Evolutionary conservation across 2,888 invertebrate genomes (phyloP).

Genomic region (Epinotia nisella): DNA sequence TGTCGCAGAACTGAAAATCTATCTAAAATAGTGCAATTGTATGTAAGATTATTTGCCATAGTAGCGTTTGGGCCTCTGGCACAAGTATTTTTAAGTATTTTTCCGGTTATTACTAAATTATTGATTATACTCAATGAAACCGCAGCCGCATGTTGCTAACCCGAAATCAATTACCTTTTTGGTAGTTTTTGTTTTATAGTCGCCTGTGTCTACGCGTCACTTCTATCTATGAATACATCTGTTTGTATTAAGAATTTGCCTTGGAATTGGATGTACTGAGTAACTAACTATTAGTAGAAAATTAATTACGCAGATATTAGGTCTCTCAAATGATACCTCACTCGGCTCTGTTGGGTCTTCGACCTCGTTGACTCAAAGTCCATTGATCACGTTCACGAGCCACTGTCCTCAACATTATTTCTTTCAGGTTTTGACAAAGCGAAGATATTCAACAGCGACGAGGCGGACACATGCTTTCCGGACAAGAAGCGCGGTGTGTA

Average conservation of each 20-base stretch:
- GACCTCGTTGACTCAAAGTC: neutral
- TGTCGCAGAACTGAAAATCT: too few species aligned
- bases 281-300: neutral
- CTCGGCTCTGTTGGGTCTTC: neutral
- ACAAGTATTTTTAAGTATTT: neutral
- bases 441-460: slow-evolving; percentile 76
- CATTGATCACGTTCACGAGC: neutral
- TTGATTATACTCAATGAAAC: neutral
- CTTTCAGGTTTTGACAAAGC: slow-evolving; percentile 76
- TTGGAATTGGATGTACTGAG: neutral
- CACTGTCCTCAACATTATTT: neutral
- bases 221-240: neutral
- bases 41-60: too few species aligned
- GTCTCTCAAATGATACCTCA: neutral
- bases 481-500: slow-evolving; percentile 89
- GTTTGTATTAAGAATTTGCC: neutral
- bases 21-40: too few species aligned
- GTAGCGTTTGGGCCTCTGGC: too few species aligned
- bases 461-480: slow-evolving; percentile 88
- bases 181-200: neutral
- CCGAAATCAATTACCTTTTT: neutral
- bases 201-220: too few species aligned
- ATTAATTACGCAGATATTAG: neutral
- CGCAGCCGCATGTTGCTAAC: neutral
- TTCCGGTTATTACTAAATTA: neutral